These are phyloP conservation scores for Anhinga anhinga DNA, from an alignment of 2,113 vertebrate genomes.

Conservation along the genomic window DNA sequence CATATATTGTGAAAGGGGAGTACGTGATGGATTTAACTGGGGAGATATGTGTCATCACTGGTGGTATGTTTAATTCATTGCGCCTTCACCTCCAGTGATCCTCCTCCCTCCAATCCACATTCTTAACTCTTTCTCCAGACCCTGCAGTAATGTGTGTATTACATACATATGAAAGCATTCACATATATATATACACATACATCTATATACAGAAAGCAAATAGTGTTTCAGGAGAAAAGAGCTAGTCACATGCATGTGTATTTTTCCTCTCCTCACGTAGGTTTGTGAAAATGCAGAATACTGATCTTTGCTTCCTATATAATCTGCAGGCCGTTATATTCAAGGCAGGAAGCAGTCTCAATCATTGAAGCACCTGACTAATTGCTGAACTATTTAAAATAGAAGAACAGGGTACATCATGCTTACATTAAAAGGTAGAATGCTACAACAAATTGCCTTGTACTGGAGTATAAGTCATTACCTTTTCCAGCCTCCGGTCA, in stretches of 20 bases:
- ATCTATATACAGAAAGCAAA: neutral
- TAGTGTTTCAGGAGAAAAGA: neutral
- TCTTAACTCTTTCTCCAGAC: neutral
- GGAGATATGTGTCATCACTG: neutral
- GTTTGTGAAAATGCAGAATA: neutral
- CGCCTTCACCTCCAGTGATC: neutral
- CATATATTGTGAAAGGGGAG: neutral
- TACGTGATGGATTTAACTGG: neutral
- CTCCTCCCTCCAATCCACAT: neutral
- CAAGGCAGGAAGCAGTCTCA: conserved; percentile 28
- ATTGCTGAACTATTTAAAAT: neutral
- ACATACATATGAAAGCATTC: neutral
- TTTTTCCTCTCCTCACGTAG: neutral
- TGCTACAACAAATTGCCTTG: neutral
- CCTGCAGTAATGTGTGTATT: neutral
- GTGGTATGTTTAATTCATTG: neutral
- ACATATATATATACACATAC: neutral
- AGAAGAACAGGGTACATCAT: conserved; percentile 12
- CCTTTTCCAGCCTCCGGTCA: conserved; percentile 48
- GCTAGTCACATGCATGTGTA: neutral
- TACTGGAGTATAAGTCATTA: conserved; percentile 34
- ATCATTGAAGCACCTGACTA: neutral
- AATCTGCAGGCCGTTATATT: neutral
- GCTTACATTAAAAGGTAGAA: conserved; percentile 20
- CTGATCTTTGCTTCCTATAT: conserved; percentile 26